Base-by-base conservation (phyloP, 2,888 invertebrate species). In the Drosophila flavopinicola region DNA sequence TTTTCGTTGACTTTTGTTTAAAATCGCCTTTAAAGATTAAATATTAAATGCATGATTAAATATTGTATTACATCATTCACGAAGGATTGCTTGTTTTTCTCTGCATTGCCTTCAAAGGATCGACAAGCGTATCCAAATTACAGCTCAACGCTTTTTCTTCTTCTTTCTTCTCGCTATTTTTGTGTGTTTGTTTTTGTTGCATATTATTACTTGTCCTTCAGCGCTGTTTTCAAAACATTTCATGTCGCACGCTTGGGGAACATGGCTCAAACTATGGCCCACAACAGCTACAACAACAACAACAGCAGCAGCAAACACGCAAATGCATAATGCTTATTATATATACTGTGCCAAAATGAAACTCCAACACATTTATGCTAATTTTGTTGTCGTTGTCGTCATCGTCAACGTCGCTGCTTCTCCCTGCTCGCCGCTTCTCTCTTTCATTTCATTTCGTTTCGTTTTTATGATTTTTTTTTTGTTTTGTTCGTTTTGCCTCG, bases 351-450 rank as follows among this genome's bases (percentile, higher is more conserved):
- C 68, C 71, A 67, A 67, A 71, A 71, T 71, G 71, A 73, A 67
- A 73, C 71, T 71, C 74, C 71, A 73, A 54, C 71, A 73, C 74
- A 71, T 71, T 71, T 71, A 71, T 71, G 71, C 74, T 71, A 71
- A 71, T 73, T 71, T 71, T 38, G 51, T 66, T 60, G 69, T 52
- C 64, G 61, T 63, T 73, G 68, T 67, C 71, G 71, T 71, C 67
- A 67, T 71, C 70, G 70, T 73, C 71, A 71, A 51, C 52, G 66
- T 56, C 48, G 45, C 27, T 27, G 20, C 25, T 38, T 25, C 10
- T 38, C 32, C 11, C 32, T 5, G 11, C 42, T 44, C 41, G 11
- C n/a, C 20, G 2, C 20, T 25, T 6, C 20, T 5, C 10, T 11
- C 23, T 47, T 7, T 23, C 7, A 6, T 32, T 44, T 38, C 27